These are phyloP conservation scores for Ceyx cyanopectus DNA, from an alignment of 2,113 vertebrate genomes.

Conservation along the genomic window DNA sequence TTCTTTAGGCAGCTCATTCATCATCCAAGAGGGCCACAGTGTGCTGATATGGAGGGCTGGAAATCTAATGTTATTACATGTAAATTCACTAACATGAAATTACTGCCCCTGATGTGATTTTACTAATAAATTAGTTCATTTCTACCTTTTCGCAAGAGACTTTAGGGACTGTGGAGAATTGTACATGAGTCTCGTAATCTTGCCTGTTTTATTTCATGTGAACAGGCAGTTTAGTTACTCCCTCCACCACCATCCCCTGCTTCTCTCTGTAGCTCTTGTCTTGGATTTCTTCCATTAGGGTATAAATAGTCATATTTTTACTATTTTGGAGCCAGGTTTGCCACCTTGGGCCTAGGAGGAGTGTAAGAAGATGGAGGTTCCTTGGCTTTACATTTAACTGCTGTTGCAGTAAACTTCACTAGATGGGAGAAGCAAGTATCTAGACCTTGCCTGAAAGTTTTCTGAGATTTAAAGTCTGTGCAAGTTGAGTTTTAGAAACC, in stretches of 20 bases:
- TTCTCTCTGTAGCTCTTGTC: not conserved
- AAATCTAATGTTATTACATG: slow-evolving; percentile 88
- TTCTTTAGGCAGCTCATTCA: slow-evolving; percentile 88
- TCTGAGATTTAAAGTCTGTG: not conserved
- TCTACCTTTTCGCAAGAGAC: slow-evolving; percentile 82
- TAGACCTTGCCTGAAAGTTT: not conserved
- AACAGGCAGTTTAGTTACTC: slow-evolving; percentile 50
- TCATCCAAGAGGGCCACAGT: slow-evolving; percentile 81
- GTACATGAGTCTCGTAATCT: slow-evolving; percentile 71
- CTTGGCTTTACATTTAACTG: not conserved
- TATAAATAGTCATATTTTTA: not conserved
- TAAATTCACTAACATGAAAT: slow-evolving; percentile 92
- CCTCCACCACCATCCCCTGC: not conserved
- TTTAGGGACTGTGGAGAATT: slow-evolving; percentile 84
- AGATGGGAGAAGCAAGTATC: not conserved
- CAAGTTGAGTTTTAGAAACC: not conserved
- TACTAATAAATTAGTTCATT: slow-evolving; percentile 90
- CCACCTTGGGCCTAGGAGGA: not conserved
- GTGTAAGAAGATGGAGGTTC: not conserved
- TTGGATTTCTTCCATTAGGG: slow-evolving; percentile 44
- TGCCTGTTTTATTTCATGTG: slow-evolving; percentile 68
- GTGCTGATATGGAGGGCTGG: slow-evolving; percentile 78
- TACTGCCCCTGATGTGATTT: slow-evolving; percentile 89
- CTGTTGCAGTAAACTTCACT: not conserved
- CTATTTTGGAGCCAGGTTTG: not conserved